Evolutionary conservation across 1,140 invertebrate species (phyloP).

Genomic region (Pseudomyrmex cubaensis): DNA sequence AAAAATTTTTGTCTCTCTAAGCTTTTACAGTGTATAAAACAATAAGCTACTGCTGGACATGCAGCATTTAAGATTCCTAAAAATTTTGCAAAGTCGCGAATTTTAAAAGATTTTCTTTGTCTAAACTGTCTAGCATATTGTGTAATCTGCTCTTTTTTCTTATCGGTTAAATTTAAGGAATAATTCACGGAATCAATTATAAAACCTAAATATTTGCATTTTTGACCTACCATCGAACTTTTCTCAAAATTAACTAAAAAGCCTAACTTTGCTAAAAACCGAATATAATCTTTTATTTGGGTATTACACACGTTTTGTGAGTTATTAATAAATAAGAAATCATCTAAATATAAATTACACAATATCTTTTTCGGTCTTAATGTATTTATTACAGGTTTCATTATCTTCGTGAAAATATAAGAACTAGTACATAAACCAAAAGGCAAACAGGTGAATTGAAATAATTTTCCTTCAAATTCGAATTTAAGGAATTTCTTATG

Average conservation of each 20-base stretch:
- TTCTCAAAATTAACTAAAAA: slow-evolving; percentile 31
- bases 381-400: not conserved
- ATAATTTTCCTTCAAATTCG: slow-evolving; percentile 14
- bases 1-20: slow-evolving; percentile 23
- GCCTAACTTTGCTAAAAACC: not conserved
- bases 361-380: not conserved
- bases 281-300: not conserved
- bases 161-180: not conserved
- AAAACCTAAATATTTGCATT: slow-evolving; percentile 13
- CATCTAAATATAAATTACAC: slow-evolving; percentile 16
- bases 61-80: not conserved
- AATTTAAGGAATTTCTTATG: slow-evolving; percentile 39
- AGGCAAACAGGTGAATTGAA: slow-evolving; percentile 1
- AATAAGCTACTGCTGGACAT: not conserved
- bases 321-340: slow-evolving; percentile 13
- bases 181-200: not conserved
- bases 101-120: not conserved
- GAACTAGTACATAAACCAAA: not conserved
- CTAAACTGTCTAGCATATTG: not conserved
- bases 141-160: not conserved
- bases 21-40: not conserved
- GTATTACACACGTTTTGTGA: not conserved
- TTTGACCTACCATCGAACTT: not conserved
- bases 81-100: not conserved
- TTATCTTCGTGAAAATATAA: not conserved